phyloP scores from a whole-genome alignment of 2,888 invertebrate genomes.

The Eupithecia pulchellata region DNA sequence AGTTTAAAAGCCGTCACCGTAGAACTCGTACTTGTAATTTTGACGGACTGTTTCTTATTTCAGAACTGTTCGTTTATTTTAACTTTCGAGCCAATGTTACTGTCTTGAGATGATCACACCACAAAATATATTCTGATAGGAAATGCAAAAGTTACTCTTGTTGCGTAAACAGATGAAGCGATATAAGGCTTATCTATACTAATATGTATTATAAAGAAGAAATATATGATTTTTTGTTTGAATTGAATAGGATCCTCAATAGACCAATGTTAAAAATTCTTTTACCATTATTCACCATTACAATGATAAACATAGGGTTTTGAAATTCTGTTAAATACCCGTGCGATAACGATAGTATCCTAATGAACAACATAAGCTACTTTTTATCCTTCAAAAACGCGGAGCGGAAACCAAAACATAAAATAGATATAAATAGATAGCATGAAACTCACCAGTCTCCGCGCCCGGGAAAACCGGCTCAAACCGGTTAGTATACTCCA shows the following conservation, averaged over 20 bases:
- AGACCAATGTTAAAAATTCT: too few relatives aligned
- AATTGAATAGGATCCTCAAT: too few relatives aligned
- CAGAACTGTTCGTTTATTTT: neutral
- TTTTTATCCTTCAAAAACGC: neutral
- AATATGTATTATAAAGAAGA: too few relatives aligned
- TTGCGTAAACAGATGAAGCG: too few relatives aligned
- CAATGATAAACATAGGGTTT: too few relatives aligned
- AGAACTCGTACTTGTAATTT: too few relatives aligned
- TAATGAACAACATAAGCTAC: neutral
- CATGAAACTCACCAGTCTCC: slow-evolving; percentile 58
- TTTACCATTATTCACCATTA: too few relatives aligned
- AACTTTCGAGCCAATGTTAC: neutral
- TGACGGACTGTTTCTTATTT: neutral
- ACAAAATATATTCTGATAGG: neutral
- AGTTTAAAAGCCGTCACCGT: neutral
- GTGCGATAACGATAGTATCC: too few relatives aligned
- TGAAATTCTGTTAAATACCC: too few relatives aligned
- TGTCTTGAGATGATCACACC: neutral
- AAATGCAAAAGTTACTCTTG: neutral
- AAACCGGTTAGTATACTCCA: slow-evolving; percentile 66
- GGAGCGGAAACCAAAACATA: too few relatives aligned
- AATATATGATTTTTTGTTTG: too few relatives aligned
- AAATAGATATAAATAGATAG: neutral
- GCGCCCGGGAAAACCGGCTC: slow-evolving; percentile 65
- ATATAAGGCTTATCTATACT: too few relatives aligned